phyloP scores from a whole-genome alignment of 2,797 vertebrate genomes.

The Pseudocheirus occidentalis region DNA sequence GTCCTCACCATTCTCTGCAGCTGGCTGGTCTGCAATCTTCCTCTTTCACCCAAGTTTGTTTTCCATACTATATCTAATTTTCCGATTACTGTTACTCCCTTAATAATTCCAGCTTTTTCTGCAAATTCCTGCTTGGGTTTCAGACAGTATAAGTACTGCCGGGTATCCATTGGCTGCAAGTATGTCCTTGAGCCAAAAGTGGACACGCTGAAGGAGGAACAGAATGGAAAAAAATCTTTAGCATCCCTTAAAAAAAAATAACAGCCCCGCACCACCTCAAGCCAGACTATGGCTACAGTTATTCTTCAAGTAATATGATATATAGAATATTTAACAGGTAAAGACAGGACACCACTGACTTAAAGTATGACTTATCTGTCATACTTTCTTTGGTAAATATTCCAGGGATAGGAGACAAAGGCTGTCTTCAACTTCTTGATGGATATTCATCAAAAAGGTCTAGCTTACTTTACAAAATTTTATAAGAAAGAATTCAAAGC shows the following conservation, averaged over 20 bases:
- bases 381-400: neutral
- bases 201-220: constrained; percentile 86
- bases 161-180: constrained; percentile 97
- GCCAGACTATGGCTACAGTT: constrained; percentile 1
- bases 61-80: constrained; percentile 99
- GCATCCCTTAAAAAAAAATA: constrained; percentile 46
- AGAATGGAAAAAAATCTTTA: constrained; percentile 47
- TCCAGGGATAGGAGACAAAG: neutral
- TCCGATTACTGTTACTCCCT: constrained; percentile 97
- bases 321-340: neutral
- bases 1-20: constrained; percentile 95
- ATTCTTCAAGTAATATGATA: neutral
- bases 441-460: neutral
- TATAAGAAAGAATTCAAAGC: neutral
- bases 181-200: constrained; percentile 98
- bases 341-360: neutral
- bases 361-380: neutral
- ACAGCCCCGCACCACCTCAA: neutral
- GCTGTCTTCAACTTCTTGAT: neutral
- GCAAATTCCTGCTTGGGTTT: constrained; percentile 98
- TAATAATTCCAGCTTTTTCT: constrained; percentile 98
- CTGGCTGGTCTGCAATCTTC: constrained; percentile 97
- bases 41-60: constrained; percentile 97
- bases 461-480: neutral
- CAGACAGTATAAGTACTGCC: constrained; percentile 97